These are phyloP conservation scores for Seriola aureovittata DNA, from an alignment of 2,113 vertebrate species.

Conservation along the genomic window DNA sequence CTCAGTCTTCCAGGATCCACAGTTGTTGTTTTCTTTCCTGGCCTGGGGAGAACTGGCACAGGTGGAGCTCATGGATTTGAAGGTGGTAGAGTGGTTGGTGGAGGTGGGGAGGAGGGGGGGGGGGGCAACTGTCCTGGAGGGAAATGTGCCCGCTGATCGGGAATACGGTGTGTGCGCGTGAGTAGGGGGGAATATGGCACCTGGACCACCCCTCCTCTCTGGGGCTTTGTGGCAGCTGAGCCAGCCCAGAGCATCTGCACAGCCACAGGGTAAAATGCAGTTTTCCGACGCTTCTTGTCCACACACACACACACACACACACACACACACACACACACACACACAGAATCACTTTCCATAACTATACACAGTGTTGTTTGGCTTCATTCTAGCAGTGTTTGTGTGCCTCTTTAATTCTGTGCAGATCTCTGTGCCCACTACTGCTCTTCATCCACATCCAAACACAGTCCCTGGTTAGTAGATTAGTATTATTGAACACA, in stretches of 20 bases:
- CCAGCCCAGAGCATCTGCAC: constrained; percentile 82
- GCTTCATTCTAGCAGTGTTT: constrained; percentile 54
- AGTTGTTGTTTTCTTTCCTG: constrained; percentile 65
- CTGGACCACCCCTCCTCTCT: constrained; percentile 76
- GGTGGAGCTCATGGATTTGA: constrained; percentile 64
- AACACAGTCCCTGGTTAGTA: constrained; percentile 58
- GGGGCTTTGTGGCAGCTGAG: constrained; percentile 83
- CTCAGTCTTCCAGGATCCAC: constrained; percentile 34
- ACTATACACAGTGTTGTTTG: constrained; percentile 61
- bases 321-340: constrained; percentile 26
- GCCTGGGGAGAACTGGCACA: constrained; percentile 66
- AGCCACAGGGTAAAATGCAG: constrained; percentile 79
- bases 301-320: constrained; percentile 25
- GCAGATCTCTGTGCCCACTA: constrained; percentile 36
- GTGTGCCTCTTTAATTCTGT: constrained; percentile 52
- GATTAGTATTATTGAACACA: constrained; percentile 65
- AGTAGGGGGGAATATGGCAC: constrained; percentile 67
- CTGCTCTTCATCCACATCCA: constrained; percentile 66
- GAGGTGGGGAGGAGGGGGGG: background rate
- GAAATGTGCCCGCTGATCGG: constrained; percentile 50
- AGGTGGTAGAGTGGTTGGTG: constrained; percentile 52
- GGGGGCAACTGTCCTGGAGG: constrained; percentile 42
- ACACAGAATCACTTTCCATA: constrained; percentile 34
- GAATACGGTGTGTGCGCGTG: constrained; percentile 43
- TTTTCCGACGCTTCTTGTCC: constrained; percentile 57